Conservation (phyloP, 2,888 invertebrate species). For the Drosophila mimetica region DNA sequence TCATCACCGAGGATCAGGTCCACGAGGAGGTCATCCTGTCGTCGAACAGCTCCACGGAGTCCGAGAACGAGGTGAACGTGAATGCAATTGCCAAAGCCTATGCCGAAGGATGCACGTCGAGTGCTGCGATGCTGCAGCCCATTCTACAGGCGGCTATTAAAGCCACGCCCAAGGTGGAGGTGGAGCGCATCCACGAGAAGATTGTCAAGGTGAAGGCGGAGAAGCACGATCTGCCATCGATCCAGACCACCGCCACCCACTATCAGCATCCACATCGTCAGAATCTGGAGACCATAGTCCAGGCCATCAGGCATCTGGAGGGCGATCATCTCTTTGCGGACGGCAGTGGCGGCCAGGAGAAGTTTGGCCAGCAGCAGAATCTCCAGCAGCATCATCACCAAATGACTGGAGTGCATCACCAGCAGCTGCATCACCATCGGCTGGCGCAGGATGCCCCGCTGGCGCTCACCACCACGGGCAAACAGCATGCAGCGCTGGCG, state of each 20-base stretch:
- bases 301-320: conserved; percentile 98
- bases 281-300: conserved; percentile 98
- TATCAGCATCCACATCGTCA: conserved; percentile 88
- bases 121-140: conserved; percentile 85
- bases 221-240: conserved; percentile 81
- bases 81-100: conserved; percentile 82
- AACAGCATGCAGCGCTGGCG: conserved; percentile 85
- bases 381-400: conserved; percentile 61
- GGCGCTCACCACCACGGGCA: conserved; percentile 81
- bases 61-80: conserved; percentile 82
- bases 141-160: conserved; percentile 94
- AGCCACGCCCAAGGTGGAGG: conserved; percentile 93
- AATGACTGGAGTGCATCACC: conserved; percentile 43
- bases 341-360: conserved; percentile 85
- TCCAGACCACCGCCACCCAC: conserved; percentile 83
- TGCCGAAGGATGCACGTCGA: conserved; percentile 81
- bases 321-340: conserved; percentile 97
- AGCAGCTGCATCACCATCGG: conserved; percentile 75
- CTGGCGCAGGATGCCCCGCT: conserved; percentile 82
- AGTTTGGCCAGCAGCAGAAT: conserved; percentile 70
- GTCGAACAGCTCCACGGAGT: conserved; percentile 81
- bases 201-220: conserved; percentile 83
- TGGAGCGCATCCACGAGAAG: conserved; percentile 87
- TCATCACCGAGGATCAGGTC: conserved; percentile 83
- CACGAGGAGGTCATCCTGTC: conserved; percentile 84